These are phyloP conservation scores for Metellina segmentata DNA, from an alignment of 2,888 invertebrate species.

Conservation along the genomic window DNA sequence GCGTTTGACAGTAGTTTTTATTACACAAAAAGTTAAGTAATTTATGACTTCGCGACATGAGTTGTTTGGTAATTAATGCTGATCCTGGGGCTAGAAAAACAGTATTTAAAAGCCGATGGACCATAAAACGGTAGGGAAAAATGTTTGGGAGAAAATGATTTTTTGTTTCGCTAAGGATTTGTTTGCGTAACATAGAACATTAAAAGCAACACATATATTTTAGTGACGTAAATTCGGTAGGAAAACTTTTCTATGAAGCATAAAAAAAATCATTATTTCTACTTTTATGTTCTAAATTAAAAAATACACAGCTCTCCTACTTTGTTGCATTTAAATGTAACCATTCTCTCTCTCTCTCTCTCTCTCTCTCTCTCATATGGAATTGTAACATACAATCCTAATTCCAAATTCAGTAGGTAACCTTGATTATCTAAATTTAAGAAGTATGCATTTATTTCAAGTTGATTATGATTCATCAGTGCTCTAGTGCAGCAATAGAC, in stretches of 20 bases:
- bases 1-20: background rate
- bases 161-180: background rate
- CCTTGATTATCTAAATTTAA: too few relatives aligned
- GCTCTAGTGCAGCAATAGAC: too few relatives aligned
- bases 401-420: too few relatives aligned
- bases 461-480: too few relatives aligned
- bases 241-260: background rate
- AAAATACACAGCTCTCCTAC: too few relatives aligned
- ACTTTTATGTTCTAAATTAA: background rate
- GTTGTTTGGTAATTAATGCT: slow-evolving; percentile 27
- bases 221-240: background rate
- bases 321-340: too few relatives aligned
- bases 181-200: background rate
- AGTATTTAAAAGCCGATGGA: background rate
- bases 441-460: too few relatives aligned
- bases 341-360: too few relatives aligned
- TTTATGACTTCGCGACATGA: background rate
- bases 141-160: background rate
- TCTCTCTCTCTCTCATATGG: too few relatives aligned
- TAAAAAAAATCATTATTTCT: background rate
- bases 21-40: background rate
- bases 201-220: background rate
- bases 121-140: background rate
- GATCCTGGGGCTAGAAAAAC: slow-evolving; percentile 9
- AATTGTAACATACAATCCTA: too few relatives aligned